Base-by-base conservation (phyloP, 2,888 invertebrate genomes). In the Volucella inanis region DNA sequence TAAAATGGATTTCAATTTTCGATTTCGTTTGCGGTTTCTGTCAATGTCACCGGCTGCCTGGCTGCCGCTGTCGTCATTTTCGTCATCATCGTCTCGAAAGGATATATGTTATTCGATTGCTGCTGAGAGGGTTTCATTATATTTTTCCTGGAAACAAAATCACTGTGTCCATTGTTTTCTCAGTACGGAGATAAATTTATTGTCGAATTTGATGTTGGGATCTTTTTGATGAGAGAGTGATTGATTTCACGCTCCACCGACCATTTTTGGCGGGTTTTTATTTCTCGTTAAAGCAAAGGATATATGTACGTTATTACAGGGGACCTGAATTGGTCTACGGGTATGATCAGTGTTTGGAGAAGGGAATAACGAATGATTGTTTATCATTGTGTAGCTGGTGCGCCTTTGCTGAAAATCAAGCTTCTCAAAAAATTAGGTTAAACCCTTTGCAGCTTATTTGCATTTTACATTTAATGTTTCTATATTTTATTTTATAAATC, bases 1-100 rank as follows among this genome's bases (percentile, higher is more conserved):
- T 80, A 84, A 84, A 80, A 75, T 80, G 80, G 84, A 84, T 80
- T 84, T 84, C 80, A 80, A 80, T 84, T 79, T 84, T 47, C 38
- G 43, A 61, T 77, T 72, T 84, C 65, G 84, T 78, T 75, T 80
- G 74, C 65, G 68, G 64, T 70, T 22, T 55, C 67, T 74, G 71
- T 77, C 82, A 82, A 72, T 82, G 82, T 72, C 82, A 71, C 49
- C 52, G 14, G 31, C 8, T 41, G 55, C 22, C 64, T 55, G 64
- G 55, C 79, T 67, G 45, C 70, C 74, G 64, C 68, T 68, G 64
- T 79, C 68, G 39, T 43, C 59, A 50, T 50, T 39, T 15, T 47
- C 70, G 45, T 18, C 47, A 38, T 70, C 41, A 45, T 71, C 54
- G 10, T 15, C 10, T 15, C n/a, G 43, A 70, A 78, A 65, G 52